Base-by-base conservation (phyloP, 2,888 invertebrate genomes). In the Acleris literana region DNA sequence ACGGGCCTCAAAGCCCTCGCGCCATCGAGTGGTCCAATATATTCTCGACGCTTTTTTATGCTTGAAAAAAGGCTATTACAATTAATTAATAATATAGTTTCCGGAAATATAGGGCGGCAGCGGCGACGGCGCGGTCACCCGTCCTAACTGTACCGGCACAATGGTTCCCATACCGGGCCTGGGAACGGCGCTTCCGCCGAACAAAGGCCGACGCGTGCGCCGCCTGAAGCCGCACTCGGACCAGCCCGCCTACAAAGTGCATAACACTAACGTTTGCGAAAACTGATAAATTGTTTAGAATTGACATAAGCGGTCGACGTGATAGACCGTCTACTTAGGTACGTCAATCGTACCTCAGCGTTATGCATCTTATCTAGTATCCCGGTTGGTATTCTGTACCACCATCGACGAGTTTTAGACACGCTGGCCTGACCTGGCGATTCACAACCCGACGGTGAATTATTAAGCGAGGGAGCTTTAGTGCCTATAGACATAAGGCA, bases 111-210 rank as follows among this genome's bases (percentile, higher is more conserved):
- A 46, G 44, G n/a, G n/a, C 46, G 46, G 46, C 46, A n/a, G 17
- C 39, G 43, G 53, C 22, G 11, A 17, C 46, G n/a, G 29, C 5
- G 33, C 54, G 29, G 43, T 57, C 22, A 44, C 49, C 29, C 48
- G 56, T 20, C 62, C 18, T 66, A 70, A 68, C 66, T 59, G 66
- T 70, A 67, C 48, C 39, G 16, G 22, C 29, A 64, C 64, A 63
- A 64, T 62, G 53, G 68, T 67, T 70, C 66, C 60, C 66, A 68
- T 39, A 17, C 49, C 17, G 57, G 53, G 58, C 61, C 58, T 66
- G 67, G 63, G 53, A 63, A 44, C 20, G 17, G 48, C 51, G 57
- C 64, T 54, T 29, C 46, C 58, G 58, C 29, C n/a, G 53, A 5
- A n/a, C 57, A 53, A 51, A 49, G 48, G 16, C n/a, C 18, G 51